Base-by-base conservation (phyloP, 92 coral and sea anemone genomes). In the Parazoanthus swiftii region DNA sequence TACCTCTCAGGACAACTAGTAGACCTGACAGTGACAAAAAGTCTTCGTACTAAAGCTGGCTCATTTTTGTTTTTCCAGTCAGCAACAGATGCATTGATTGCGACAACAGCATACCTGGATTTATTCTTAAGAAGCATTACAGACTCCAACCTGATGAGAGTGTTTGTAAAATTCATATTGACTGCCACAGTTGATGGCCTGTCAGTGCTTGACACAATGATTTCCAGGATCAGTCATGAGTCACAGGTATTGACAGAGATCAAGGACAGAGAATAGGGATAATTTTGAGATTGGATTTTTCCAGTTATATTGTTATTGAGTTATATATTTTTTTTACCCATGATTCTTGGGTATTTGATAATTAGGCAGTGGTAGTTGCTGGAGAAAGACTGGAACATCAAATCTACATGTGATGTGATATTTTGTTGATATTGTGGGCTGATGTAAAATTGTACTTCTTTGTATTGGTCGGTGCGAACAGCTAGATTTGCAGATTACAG, bases 21-120 rank as follows among this genome's bases (percentile, higher is more conserved):
- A 51, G 16, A 10, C 16, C 16, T 51, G 58, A 13, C 16, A 10
- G 16, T 8, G 2, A 13, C 7, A 51, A 10, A 10, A 16, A 9
- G 9, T 18, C 7, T 10, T 51, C 58, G 0, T 13, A 10, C 13
- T 51, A 15, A 54, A 54, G 4, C 20, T 13, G 59, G 59, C 9
- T 54, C 59, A 54, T 11, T 74, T 51, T n/a, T 43, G 25, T 59
- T 51, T 56, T 84, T 86, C 11, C 89, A 97, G 99, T 86, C 92
- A 50, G 94, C 99, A 77, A 90, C 94, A 50, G 98, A 95, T 83
- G 99, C 99, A 75, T 79, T 97, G 90, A 94, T 92, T 37, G 99
- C 99, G 8, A 96, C 98, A 37, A 97, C 99, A 65, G 96, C 99
- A 44, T 97, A 97, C 80, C 81, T 97, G 74, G 99, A 97, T 85